A percentile compares a stretch with the other conserved stretches of the same genome.
Conservation (phyloP, 2,888 invertebrate genomes). For the Polyommatus icarus region DNA sequence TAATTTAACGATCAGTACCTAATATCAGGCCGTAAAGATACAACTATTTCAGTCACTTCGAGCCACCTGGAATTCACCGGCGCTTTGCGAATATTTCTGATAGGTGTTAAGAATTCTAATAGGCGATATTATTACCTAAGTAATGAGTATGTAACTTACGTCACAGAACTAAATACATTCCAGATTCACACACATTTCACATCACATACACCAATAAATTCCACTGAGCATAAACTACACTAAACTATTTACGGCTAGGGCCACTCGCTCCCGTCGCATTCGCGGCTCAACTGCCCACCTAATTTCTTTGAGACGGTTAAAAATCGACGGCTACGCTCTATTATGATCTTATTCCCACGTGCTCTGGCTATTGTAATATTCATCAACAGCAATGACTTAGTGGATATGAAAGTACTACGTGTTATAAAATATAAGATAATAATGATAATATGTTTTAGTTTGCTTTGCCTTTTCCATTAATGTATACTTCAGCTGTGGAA, state of each 20-base stretch:
- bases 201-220: slow-evolving; percentile 35
- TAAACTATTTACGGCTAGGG: slow-evolving; percentile 18
- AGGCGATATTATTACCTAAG: neutral
- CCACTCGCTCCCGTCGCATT: slow-evolving; percentile 57
- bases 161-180: slow-evolving; percentile 29
- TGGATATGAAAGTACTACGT: neutral
- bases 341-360: slow-evolving; percentile 36
- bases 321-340: slow-evolving; percentile 44
- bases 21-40: neutral
- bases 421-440: too few relatives aligned
- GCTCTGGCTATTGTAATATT: neutral
- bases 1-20: neutral
- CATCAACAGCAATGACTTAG: neutral
- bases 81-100: neutral
- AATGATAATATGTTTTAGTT: neutral
- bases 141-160: slow-evolving; percentile 32
- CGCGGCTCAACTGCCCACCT: slow-evolving; percentile 65
- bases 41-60: neutral
- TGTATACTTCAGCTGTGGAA: neutral
- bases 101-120: neutral
- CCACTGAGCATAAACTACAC: slow-evolving; percentile 31
- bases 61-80: neutral
- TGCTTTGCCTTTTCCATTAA: neutral
- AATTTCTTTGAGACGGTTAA: slow-evolving; percentile 54
- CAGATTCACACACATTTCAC: slow-evolving; percentile 30